A percentile compares a stretch with the other conserved stretches of the same genome.
Conservation (phyloP, 2,888 invertebrate species). For the Drosophila meridiana region DNA sequence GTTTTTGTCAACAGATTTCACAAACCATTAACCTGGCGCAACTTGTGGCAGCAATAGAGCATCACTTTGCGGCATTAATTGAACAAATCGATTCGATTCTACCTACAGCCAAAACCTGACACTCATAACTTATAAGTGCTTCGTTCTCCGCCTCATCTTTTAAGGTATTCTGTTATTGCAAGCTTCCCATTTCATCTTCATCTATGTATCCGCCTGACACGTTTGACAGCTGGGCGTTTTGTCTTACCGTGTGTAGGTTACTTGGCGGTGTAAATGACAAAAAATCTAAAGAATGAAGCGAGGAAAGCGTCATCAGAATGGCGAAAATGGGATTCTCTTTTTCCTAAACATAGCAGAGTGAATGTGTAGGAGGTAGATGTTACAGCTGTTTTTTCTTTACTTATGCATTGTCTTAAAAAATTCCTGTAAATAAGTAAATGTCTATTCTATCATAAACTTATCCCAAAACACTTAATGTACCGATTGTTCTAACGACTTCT, state of each 20-base stretch:
- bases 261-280: slow-evolving; percentile 15
- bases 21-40: slow-evolving; percentile 61
- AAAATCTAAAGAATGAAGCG: slow-evolving; percentile 36
- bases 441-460: neutral
- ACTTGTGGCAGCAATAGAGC: slow-evolving; percentile 19
- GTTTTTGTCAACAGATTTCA: slow-evolving; percentile 72
- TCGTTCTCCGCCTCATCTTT: slow-evolving; percentile 3
- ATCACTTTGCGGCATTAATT: slow-evolving; percentile 32
- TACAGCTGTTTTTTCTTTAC: no score
- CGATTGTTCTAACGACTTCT: no score
- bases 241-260: slow-evolving; percentile 24
- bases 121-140: slow-evolving; percentile 35
- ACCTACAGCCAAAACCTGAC: slow-evolving; percentile 22
- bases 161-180: slow-evolving; percentile 24
- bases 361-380: no score
- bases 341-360: no score
- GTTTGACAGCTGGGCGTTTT: slow-evolving; percentile 46
- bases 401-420: neutral
- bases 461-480: neutral
- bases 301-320: neutral
- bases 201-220: slow-evolving; percentile 26
- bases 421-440: neutral
- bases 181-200: neutral
- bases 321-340: neutral
- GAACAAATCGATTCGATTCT: slow-evolving; percentile 21